Base-by-base conservation (phyloP, 2,113 vertebrate genomes). In the Crocuta crocuta region DNA sequence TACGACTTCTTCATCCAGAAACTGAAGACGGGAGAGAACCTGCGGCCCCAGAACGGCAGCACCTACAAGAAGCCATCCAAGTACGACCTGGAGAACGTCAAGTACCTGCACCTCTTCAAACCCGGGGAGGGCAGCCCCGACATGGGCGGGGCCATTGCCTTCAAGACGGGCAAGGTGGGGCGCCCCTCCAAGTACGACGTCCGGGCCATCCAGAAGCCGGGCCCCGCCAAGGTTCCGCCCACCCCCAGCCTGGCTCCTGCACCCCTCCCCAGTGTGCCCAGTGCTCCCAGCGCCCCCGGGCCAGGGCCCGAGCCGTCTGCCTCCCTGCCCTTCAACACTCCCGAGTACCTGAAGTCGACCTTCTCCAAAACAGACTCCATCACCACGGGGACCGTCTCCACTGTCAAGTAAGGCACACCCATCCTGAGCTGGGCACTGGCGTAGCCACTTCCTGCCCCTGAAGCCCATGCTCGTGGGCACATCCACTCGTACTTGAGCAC, bases 301-400 rank as follows among this genome's bases (percentile, higher is more conserved):
- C 98, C 99, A 0, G 99, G 99, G 58, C 98, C 99, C 3, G 99
- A 99, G 96, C 99, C 99, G 79, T 97, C 99, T 0, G 99, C 99
- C 95, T 98, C 99, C 79, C 98, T 99, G 98, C 98, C 99, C 94
- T 99, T 99, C 99, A 99, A 98, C 96, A 98, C 99, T 76, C 98
- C 99, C 0, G 99, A 99, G 96, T 99, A 99, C 99, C 99, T 99
- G 96, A 99, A 99, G 98, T 99, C 99, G 95, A 99, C 99, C 97
- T 99, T 99, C 99, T 99, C 99, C 98, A 99, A 99, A 98, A 99
- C 99, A 73, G 99, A 99, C 99, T 99, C 99, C 98, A 99, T 99
- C 98, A 99, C 99, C 98, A 99, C 99, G 2, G 99, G 99, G 98
- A 99, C 99, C 3, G 99, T 99, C 98, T 99, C 99, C 94, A 99